Percentiles rank a stretch among this genome's conserved stretches.
Conservation (phyloP, 2,797 vertebrate species). For the Chaenodraco wilsoni region DNA sequence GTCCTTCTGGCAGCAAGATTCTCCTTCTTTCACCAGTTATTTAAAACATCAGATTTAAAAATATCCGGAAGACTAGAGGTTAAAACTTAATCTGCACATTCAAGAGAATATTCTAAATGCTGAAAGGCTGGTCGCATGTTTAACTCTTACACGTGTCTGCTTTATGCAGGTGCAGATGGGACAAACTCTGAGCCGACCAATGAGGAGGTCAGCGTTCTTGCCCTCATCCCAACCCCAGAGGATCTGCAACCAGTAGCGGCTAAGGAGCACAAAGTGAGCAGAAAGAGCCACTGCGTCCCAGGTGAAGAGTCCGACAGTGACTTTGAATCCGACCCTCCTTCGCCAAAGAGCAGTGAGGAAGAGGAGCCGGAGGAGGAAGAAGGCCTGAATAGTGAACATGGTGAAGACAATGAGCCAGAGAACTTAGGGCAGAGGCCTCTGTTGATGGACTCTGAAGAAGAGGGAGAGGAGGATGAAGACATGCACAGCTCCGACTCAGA, state of each 20-base stretch:
- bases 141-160: constrained; percentile 9
- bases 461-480: constrained; percentile 86
- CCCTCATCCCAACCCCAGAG: rapidly evolving
- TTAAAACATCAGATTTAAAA: constrained; percentile 1
- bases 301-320: constrained; percentile 93
- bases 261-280: constrained; percentile 79
- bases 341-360: constrained; percentile 96
- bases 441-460: constrained; percentile 94
- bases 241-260: constrained; percentile 4
- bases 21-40: not conserved
- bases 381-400: constrained; percentile 89
- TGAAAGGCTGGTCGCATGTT: not conserved
- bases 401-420: constrained; percentile 92
- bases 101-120: not conserved
- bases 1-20: not conserved
- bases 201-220: constrained; percentile 46
- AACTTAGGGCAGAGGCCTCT: constrained; percentile 91
- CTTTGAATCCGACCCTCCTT: constrained; percentile 96
- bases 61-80: not conserved
- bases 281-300: constrained; percentile 72
- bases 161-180: constrained; percentile 76
- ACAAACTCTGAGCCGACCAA: constrained; percentile 70
- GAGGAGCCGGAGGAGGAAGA: constrained; percentile 93
- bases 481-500: constrained; percentile 92
- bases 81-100: not conserved